These are phyloP conservation scores for Acleris laterana DNA, from an alignment of 2,888 invertebrate species.

Conservation along the genomic window DNA sequence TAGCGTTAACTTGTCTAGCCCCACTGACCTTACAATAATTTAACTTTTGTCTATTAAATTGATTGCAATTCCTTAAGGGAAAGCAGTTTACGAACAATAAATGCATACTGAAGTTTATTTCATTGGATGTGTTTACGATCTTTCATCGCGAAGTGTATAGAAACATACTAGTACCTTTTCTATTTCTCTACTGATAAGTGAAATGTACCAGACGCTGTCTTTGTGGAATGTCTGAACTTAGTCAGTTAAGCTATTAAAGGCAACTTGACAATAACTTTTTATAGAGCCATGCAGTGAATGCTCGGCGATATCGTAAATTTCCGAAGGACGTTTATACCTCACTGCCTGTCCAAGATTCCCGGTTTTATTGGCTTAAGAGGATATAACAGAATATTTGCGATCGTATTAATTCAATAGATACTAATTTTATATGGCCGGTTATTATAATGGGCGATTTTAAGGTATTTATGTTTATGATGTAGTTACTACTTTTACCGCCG, in stretches of 20 bases:
- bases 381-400: slow-evolving; percentile 49
- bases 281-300: slow-evolving; percentile 51
- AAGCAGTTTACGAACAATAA: too few relatives aligned
- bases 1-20: too few relatives aligned
- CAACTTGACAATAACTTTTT: slow-evolving; percentile 53
- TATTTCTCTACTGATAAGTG: background rate
- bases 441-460: slow-evolving; percentile 33
- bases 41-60: too few relatives aligned
- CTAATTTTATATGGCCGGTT: slow-evolving; percentile 37
- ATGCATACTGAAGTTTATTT: too few relatives aligned
- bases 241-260: slow-evolving; percentile 44
- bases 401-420: slow-evolving; percentile 47
- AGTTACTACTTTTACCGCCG: slow-evolving; percentile 23
- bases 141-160: too few relatives aligned
- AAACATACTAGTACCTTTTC: too few relatives aligned
- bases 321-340: slow-evolving; percentile 50
- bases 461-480: slow-evolving; percentile 27
- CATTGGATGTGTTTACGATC: too few relatives aligned
- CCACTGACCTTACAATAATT: too few relatives aligned
- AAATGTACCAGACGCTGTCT: slow-evolving; percentile 15
- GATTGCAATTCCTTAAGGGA: too few relatives aligned
- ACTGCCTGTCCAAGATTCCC: slow-evolving; percentile 47
- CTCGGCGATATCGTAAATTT: slow-evolving; percentile 56
- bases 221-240: slow-evolving; percentile 47
- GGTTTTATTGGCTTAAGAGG: slow-evolving; percentile 51